Percentiles rank a stretch among this genome's conserved stretches.
phyloP scores from a whole-genome alignment of 1,140 invertebrate species.

The Saccostrea cuccullata region DNA sequence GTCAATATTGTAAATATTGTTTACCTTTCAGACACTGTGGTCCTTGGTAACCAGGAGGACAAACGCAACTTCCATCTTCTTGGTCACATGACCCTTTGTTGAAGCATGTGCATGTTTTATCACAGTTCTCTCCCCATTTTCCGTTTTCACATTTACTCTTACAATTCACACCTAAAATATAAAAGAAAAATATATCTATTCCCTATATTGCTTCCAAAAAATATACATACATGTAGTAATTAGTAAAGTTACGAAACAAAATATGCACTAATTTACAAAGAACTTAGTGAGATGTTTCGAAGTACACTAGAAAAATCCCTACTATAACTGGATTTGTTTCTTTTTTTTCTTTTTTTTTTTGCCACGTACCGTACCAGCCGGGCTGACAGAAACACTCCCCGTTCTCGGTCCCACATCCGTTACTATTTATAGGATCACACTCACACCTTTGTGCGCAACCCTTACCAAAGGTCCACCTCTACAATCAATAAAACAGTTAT shows the following conservation, averaged over 20 bases:
- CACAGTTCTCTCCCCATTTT: conserved; percentile 79
- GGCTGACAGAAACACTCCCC: conserved; percentile 86
- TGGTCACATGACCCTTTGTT: conserved; percentile 84
- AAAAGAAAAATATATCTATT: too few species aligned
- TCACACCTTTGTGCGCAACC: conserved; percentile 46
- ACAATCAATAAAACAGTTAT: neutral
- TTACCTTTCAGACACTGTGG: conserved; percentile 56
- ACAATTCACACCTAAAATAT: conserved; percentile 49
- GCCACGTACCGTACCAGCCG: conserved; percentile 74
- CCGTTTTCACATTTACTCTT: conserved; percentile 77
- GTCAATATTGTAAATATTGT: neutral
- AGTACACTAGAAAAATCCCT: too few species aligned
- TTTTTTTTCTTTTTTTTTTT: too few species aligned
- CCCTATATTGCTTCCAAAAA: too few species aligned
- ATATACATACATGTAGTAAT: too few species aligned
- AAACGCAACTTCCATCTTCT: conserved; percentile 87
- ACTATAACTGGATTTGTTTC: too few species aligned
- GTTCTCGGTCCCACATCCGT: conserved; percentile 86
- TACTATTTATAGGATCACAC: conserved; percentile 84
- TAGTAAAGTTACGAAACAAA: too few species aligned
- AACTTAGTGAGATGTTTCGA: too few species aligned
- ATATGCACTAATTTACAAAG: too few species aligned
- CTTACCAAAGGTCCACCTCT: conserved; percentile 52
- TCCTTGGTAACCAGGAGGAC: conserved; percentile 82
- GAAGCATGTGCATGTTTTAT: conserved; percentile 86